Evolutionary conservation across 2,888 invertebrate genomes (phyloP).

Genomic region (Germaria angustata): DNA sequence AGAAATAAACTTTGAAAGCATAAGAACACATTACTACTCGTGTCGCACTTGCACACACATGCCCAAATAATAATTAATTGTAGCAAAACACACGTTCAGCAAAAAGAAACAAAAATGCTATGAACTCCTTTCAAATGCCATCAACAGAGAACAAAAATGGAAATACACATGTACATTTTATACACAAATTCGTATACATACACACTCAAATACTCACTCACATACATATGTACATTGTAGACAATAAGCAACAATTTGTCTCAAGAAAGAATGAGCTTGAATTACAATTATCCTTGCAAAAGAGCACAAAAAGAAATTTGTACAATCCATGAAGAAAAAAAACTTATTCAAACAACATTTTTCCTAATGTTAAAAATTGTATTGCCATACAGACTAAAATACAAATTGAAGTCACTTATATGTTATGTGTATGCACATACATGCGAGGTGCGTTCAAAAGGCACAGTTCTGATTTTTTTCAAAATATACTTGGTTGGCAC

Average conservation of each 20-base stretch:
- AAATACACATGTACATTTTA: background rate
- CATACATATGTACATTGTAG: background rate
- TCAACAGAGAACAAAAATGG: background rate
- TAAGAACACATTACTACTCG: slow-evolving; percentile 21
- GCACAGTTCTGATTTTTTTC: no score
- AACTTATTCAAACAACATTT: slow-evolving; percentile 32
- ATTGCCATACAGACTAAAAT: background rate
- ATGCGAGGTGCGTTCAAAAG: no score
- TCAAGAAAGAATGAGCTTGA: slow-evolving; percentile 40
- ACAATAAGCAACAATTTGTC: slow-evolving; percentile 64
- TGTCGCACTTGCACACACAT: background rate
- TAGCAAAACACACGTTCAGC: slow-evolving; percentile 8
- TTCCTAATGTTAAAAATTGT: slow-evolving; percentile 39
- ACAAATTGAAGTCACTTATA: slow-evolving; percentile 29
- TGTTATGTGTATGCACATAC: background rate
- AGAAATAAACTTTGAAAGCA: slow-evolving; percentile 12
- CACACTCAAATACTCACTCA: no score
- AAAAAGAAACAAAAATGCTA: background rate
- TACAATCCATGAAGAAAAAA: background rate
- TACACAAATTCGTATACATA: no score
- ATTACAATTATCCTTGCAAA: slow-evolving; percentile 51
- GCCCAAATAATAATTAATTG: slow-evolving; percentile 43
- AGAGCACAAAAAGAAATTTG: background rate
- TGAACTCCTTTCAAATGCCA: slow-evolving; percentile 26
- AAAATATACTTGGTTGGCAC: no score